phyloP scores from a whole-genome alignment of 2,888 invertebrate genomes.

The Idaea straminata region DNA sequence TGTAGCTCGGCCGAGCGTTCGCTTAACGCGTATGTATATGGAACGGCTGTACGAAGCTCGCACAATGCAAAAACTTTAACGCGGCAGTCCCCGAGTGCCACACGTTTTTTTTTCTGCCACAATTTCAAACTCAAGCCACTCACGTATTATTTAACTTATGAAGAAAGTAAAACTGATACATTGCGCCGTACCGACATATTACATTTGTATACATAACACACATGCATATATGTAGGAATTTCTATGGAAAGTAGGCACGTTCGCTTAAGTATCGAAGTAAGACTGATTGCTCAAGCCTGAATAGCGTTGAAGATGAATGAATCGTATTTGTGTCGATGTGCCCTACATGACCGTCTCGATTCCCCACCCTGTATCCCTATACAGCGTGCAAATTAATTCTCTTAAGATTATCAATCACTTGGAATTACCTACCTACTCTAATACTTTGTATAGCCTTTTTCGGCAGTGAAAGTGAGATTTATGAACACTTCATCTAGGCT shows the following conservation, averaged over 20 bases:
- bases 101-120: too few relatives aligned
- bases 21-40: too few relatives aligned
- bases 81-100: too few relatives aligned
- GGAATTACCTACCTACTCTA: slow-evolving; percentile 15
- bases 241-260: background rate
- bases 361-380: slow-evolving; percentile 18
- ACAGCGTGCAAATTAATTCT: slow-evolving; percentile 31
- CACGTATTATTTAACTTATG: background rate
- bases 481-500: slow-evolving; percentile 3
- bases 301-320: slow-evolving; percentile 44
- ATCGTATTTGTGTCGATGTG: slow-evolving; percentile 38
- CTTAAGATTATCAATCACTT: slow-evolving; percentile 32
- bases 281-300: slow-evolving; percentile 25
- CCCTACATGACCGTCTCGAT: slow-evolving; percentile 19
- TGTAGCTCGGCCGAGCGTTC: too few relatives aligned
- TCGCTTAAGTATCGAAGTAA: background rate
- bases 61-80: too few relatives aligned
- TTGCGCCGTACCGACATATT: background rate
- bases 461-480: background rate
- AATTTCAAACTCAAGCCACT: background rate
- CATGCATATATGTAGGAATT: background rate
- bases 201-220: background rate
- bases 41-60: too few relatives aligned
- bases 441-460: background rate
- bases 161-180: background rate